A percentile compares a stretch with the other conserved stretches of the same genome.
Evolutionary conservation across 2,113 vertebrate species (phyloP).

Genomic region (Sapayoa aenigma): DNA sequence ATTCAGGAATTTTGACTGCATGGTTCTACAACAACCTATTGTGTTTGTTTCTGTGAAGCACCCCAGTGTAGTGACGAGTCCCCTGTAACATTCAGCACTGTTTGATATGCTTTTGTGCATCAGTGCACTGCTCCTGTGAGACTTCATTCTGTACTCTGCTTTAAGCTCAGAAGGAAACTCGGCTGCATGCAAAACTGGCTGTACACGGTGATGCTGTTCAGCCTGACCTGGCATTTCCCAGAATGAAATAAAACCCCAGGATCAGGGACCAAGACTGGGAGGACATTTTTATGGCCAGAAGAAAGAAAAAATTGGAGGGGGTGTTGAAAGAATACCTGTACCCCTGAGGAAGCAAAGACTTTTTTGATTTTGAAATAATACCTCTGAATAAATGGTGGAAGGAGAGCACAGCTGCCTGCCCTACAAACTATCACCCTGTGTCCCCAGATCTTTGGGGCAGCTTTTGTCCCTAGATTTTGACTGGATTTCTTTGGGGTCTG

Average conservation of each 20-base stretch:
- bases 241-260: background rate
- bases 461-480: background rate
- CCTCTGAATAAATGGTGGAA: background rate
- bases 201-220: background rate
- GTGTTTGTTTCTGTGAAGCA: background rate
- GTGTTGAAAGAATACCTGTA: background rate
- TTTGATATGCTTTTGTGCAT: background rate
- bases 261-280: background rate
- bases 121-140: background rate
- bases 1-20: background rate
- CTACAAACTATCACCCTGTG: background rate
- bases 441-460: background rate
- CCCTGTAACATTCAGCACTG: background rate
- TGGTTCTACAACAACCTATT: background rate
- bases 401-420: background rate
- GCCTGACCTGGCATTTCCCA: background rate
- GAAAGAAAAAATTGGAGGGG: background rate
- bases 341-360: background rate
- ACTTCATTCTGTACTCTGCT: background rate
- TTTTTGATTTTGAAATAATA: background rate
- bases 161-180: background rate
- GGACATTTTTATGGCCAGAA: background rate
- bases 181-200: background rate
- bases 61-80: background rate
- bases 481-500: background rate